These are phyloP conservation scores for Drosophila eohydei DNA, from an alignment of 2,888 invertebrate species.

Conservation along the genomic window DNA sequence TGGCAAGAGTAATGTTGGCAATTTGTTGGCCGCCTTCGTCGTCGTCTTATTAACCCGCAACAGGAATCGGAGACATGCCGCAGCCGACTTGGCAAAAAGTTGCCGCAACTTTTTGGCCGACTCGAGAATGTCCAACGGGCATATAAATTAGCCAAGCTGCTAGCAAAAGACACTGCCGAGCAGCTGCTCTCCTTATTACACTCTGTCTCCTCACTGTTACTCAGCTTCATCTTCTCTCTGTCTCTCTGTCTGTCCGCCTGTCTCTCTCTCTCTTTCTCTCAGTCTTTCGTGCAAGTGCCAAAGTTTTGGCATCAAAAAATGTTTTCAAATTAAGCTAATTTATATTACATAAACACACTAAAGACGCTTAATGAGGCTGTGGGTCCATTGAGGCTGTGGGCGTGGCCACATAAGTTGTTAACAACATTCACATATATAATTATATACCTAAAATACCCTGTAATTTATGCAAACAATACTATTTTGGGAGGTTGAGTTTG, in stretches of 20 bases:
- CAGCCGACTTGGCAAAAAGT: conserved; percentile 65
- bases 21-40: conserved; percentile 67
- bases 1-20: conserved; percentile 74
- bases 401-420: conserved; percentile 43
- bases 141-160: conserved; percentile 74
- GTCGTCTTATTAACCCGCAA: conserved; percentile 76
- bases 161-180: conserved; percentile 55
- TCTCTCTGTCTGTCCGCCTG: conserved; percentile 17
- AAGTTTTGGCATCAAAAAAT: conserved; percentile 79
- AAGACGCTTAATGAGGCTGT: conserved; percentile 74
- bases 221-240: background rate
- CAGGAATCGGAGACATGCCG: conserved; percentile 59
- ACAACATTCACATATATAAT: conserved; percentile 19
- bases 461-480: background rate
- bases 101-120: conserved; percentile 75
- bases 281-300: conserved; percentile 55
- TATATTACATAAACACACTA: conserved; percentile 79
- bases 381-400: conserved; percentile 35
- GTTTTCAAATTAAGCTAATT: conserved; percentile 80
- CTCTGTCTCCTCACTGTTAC: background rate
- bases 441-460: conserved; percentile 42
- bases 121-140: conserved; percentile 79
- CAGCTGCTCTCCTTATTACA: conserved; percentile 40
- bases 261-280: background rate
- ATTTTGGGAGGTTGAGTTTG: background rate